Evolutionary conservation across 2,888 invertebrate genomes (phyloP).

Genomic region (Chloroclysta siterata): DNA sequence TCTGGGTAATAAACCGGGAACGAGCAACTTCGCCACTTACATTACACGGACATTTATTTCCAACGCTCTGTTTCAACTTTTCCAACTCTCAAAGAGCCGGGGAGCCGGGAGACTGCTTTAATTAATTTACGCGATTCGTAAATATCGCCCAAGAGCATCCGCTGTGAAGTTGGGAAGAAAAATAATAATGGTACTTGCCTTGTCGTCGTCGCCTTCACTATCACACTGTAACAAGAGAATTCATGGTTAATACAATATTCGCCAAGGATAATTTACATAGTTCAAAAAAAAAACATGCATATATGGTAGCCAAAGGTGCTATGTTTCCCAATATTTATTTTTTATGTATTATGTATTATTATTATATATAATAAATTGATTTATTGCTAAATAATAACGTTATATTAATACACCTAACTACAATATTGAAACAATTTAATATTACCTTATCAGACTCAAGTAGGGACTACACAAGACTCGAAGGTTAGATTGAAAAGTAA

Average conservation of each 20-base stretch:
- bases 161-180: conserved; percentile 45
- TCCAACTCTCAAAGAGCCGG: conserved; percentile 65
- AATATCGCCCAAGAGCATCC: conserved; percentile 58
- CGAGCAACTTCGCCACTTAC: conserved; percentile 80
- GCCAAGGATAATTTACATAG: conserved; percentile 2
- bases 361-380: conserved; percentile 14
- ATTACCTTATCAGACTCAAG: conserved; percentile 8
- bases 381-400: conserved; percentile 19
- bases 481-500: conserved; percentile 46
- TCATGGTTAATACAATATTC: conserved; percentile 40
- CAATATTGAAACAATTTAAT: not conserved
- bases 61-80: conserved; percentile 76
- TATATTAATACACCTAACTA: conserved; percentile 7
- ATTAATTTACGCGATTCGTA: conserved; percentile 74
- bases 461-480: conserved; percentile 17
- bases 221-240: conserved; percentile 92
- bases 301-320: conserved; percentile 22
- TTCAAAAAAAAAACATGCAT: conserved; percentile 25
- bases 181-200: conserved; percentile 87
- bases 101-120: conserved; percentile 62
- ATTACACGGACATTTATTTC: conserved; percentile 81
- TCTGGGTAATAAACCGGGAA: conserved; percentile 72
- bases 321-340: conserved; percentile 25
- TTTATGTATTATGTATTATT: too few species aligned
- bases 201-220: conserved; percentile 96